Percentiles rank a stretch among this genome's conserved stretches.
These are phyloP conservation scores for Callosobruchus maculatus DNA, from an alignment of 2,888 invertebrate species.

Conservation along the genomic window DNA sequence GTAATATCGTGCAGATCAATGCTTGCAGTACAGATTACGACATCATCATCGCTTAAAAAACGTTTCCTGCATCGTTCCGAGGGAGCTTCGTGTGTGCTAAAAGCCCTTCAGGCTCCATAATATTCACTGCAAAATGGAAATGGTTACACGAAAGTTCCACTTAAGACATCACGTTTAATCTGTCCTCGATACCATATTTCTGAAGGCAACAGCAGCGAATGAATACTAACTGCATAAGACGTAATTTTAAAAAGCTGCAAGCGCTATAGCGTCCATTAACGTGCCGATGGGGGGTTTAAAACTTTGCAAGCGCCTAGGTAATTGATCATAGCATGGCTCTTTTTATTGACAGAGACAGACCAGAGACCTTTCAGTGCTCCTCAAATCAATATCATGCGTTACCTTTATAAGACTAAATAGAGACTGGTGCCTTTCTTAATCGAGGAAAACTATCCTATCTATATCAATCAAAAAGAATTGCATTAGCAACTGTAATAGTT, in stretches of 20 bases:
- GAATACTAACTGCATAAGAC: not conserved
- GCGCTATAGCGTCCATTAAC: not conserved
- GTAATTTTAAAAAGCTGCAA: not conserved
- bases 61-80: not conserved
- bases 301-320: not conserved
- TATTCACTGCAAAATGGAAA: not conserved
- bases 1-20: not conserved
- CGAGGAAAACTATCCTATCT: no score
- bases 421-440: no score
- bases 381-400: no score
- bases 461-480: no score
- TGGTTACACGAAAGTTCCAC: not conserved
- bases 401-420: no score
- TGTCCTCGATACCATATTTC: not conserved
- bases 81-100: not conserved
- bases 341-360: no score
- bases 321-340: not conserved
- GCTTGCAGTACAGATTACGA: not conserved
- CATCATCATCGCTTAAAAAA: not conserved
- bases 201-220: not conserved
- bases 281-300: not conserved
- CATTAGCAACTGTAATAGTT: no score
- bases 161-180: not conserved
- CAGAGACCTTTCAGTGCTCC: no score
- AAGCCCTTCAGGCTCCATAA: not conserved